phyloP scores from a whole-genome alignment of 2,113 vertebrate species.

The Eulacestoma nigropectus region DNA sequence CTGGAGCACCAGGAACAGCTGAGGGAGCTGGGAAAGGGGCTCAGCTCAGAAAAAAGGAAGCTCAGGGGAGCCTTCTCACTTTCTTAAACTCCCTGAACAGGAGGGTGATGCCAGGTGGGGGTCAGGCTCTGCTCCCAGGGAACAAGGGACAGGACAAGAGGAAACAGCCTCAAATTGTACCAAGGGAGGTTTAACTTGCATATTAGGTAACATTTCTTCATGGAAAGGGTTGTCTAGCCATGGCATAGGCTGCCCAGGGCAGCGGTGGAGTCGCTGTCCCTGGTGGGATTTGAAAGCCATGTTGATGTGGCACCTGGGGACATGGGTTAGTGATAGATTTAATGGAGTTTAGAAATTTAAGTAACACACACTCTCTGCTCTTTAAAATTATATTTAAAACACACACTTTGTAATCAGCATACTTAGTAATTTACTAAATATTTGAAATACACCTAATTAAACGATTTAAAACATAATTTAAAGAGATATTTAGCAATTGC shows the following conservation, averaged over 20 bases:
- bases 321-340: background rate
- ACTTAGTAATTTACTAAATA: background rate
- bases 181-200: background rate
- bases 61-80: background rate
- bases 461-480: background rate
- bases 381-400: background rate
- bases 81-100: background rate
- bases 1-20: background rate
- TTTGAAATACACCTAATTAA: background rate
- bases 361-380: background rate
- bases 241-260: background rate
- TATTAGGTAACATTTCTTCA: background rate
- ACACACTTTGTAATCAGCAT: background rate
- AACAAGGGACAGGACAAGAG: background rate
- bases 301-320: background rate
- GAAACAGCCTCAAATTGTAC: background rate
- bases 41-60: background rate
- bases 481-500: background rate
- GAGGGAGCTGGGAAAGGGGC: background rate
- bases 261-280: background rate
- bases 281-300: background rate
- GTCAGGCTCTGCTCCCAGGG: background rate
- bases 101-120: accelerated
- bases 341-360: background rate
- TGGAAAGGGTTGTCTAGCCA: background rate